These are phyloP conservation scores for Cassiopea xamachana DNA, from an alignment of 30 jellyfish, hydroid and myxozoan genomes.

Conservation along the genomic window DNA sequence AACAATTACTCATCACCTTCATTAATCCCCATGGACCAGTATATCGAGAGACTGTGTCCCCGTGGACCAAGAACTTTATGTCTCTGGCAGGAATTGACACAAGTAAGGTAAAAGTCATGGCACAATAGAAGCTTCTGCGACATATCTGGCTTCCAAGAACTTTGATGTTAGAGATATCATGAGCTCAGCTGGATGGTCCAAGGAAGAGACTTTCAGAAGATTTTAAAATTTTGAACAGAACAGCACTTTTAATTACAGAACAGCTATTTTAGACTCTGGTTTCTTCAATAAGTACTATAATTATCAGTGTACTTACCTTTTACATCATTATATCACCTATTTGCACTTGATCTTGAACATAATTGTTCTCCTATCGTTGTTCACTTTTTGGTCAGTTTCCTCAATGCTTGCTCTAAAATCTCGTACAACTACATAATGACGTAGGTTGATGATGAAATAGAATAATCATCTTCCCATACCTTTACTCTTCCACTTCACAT, in stretches of 20 bases:
- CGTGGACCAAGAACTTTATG: background rate
- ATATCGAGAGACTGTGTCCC: slow-evolving; percentile 24
- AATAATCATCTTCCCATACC: background rate
- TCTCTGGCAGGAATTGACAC: background rate
- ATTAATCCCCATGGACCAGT: slow-evolving; percentile 30
- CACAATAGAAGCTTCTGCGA: slow-evolving; percentile 25
- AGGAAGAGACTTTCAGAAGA: background rate
- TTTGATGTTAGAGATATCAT: slow-evolving; percentile 10
- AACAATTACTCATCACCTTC: slow-evolving; percentile 20
- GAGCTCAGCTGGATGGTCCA: slow-evolving; percentile 6
- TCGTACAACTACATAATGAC: background rate
- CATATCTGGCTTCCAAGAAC: slow-evolving; percentile 11
- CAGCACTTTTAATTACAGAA: background rate
- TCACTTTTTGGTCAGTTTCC: background rate
- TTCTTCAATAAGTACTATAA: too few relatives aligned
- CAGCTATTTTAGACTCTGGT: background rate
- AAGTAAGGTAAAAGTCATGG: background rate
- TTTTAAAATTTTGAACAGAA: background rate
- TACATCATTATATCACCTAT: background rate
- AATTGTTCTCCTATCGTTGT: background rate
- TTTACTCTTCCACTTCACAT: background rate
- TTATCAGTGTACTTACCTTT: background rate
- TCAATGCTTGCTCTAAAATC: background rate
- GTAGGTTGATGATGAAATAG: background rate
- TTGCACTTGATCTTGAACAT: background rate